Conservation (phyloP, 2,888 invertebrate species). For the Laspeyria flexula region DNA sequence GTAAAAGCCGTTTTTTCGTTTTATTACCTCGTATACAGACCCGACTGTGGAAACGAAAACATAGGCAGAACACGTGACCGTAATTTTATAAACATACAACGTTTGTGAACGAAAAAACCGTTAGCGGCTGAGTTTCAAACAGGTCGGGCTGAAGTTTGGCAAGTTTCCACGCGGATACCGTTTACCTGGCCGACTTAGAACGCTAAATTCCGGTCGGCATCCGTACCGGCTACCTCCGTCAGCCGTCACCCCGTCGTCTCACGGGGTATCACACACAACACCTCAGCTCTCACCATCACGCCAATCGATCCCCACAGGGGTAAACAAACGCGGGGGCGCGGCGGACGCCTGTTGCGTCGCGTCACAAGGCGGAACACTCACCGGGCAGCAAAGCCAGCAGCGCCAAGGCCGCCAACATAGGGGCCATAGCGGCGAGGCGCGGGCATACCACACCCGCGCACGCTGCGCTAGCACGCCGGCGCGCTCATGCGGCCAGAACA, state of each 20-base stretch:
- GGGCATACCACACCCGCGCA: conserved; percentile 85
- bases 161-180: conserved; percentile 32
- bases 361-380: conserved; percentile 63
- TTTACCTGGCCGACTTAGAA: conserved; percentile 55
- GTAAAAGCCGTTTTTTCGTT: conserved; percentile 62
- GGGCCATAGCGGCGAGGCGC: conserved; percentile 82
- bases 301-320: conserved; percentile 61
- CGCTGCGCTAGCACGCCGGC: conserved; percentile 82
- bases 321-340: conserved; percentile 74
- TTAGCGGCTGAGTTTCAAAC: conserved; percentile 16
- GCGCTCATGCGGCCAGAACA: conserved; percentile 77
- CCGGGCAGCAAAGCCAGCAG: conserved; percentile 81
- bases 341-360: conserved; percentile 76
- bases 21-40: conserved; percentile 60
- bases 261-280: conserved; percentile 72
- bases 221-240: conserved; percentile 35
- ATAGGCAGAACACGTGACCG: conserved; percentile 40
- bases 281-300: conserved; percentile 67
- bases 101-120: conserved; percentile 15
- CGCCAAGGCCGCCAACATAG: conserved; percentile 78
- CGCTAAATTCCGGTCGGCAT: conserved; percentile 32
- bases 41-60: conserved; percentile 36
- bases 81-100: conserved; percentile 25
- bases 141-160: conserved; percentile 6
- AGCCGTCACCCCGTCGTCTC: conserved; percentile 29